Base-by-base conservation (phyloP, 2,888 invertebrate genomes). In the Agrochola macilenta region DNA sequence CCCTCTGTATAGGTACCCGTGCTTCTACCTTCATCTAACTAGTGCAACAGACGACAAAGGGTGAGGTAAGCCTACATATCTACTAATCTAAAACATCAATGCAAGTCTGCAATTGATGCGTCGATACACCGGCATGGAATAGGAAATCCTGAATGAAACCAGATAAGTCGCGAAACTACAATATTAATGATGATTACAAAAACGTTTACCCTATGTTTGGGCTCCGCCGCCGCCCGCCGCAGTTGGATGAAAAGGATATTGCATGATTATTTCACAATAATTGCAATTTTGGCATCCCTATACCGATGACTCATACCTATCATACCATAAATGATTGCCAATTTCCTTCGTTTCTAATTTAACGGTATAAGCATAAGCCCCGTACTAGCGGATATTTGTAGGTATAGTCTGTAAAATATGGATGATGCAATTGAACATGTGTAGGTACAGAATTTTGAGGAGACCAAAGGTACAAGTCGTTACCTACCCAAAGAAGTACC, bases 201-300 rank as follows among this genome's bases (percentile, higher is more conserved):
- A 39, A 39, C 35, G 39, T n/a, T 26, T 12, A 23, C 17, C 26
- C 7, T n/a, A 12, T 14, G 12, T 60, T 69, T 30, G n/a, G 20
- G n/a, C 3, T 52, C 14, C 17, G 17, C 17, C 8, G 35, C 65
- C 35, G 5, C 77, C 23, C 14, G 17, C 17, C 8, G 35, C 66
- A 46, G 7, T 76, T 17, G 12, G 43, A 3, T 74, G 20, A 65
- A 46, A 46, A 26, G 1, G 49, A 5, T 17, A 20, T 61, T 61
- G 79, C 71, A 61, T 46, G 46, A 54, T 46, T 68, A 72, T 81
- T 81, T 78, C 81, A 72, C 83, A 71, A 81, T 58, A 46, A 49
- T 66, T 73, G 66, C 39, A 60, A 35, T 20, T 23, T 46, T 26
- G 7, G 17, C 14, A 74, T 35, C 7, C 7, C 12, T 26, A 1